Percentiles rank a stretch among this genome's conserved stretches.
phyloP scores from a whole-genome alignment of 2,113 vertebrate species.

The Brienomyrus longianalis region DNA sequence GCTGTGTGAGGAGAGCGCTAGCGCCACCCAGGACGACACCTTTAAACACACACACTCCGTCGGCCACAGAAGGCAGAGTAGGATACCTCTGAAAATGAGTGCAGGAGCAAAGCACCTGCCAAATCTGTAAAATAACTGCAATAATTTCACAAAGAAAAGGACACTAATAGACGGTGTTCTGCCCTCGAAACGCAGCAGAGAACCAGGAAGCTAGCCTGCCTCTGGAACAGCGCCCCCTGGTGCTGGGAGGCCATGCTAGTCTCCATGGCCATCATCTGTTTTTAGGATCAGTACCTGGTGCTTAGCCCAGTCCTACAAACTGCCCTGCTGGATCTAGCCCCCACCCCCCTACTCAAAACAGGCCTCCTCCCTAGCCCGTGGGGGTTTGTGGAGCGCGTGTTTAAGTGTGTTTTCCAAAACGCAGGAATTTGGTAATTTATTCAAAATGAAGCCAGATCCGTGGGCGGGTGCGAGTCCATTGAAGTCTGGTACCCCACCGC shows the following conservation, averaged over 20 bases:
- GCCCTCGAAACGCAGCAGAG: neutral
- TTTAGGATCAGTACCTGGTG: neutral
- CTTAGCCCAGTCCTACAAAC: neutral
- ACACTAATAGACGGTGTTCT: neutral
- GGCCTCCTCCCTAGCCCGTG: constrained; percentile 12
- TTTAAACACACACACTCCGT: neutral
- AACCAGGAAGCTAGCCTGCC: neutral
- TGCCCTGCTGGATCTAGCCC: neutral
- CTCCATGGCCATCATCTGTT: neutral
- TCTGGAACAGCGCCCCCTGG: neutral
- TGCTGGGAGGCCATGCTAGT: neutral
- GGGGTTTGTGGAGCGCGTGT: constrained; percentile 41
- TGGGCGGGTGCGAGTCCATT: constrained; percentile 31
- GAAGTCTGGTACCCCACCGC: constrained; percentile 31
- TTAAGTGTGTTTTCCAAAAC: constrained; percentile 42
- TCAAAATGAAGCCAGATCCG: constrained; percentile 58
- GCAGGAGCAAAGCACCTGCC: neutral
- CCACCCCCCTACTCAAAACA: neutral
- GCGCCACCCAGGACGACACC: neutral
- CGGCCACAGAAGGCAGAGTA: neutral
- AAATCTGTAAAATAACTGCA: neutral
- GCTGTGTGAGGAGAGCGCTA: neutral
- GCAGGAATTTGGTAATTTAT: constrained; percentile 47
- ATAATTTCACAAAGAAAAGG: neutral
- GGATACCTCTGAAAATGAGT: neutral